Percentiles rank a stretch among this genome's conserved stretches.
Evolutionary conservation across 2,797 vertebrate species (phyloP).

Genomic region (Xerus rutilus): DNA sequence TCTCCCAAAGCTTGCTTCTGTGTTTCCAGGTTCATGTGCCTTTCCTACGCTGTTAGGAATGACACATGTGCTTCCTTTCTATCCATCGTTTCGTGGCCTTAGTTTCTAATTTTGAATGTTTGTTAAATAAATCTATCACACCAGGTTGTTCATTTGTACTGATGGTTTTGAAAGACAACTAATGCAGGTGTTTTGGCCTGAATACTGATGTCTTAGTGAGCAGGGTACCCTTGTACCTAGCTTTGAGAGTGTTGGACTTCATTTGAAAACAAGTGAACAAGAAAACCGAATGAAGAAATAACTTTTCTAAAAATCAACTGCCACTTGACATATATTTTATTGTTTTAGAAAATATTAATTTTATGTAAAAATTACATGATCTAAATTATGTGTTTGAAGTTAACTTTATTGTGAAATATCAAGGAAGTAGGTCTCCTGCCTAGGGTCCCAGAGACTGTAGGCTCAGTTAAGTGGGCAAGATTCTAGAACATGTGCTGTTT

Average conservation of each 20-base stretch:
- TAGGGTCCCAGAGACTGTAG: background rate
- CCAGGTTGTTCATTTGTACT: background rate
- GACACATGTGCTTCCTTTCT: constrained; percentile 7
- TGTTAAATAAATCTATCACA: constrained; percentile 15
- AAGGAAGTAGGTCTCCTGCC: background rate
- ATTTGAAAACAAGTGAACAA: background rate
- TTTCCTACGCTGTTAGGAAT: constrained; percentile 60
- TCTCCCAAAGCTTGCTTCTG: constrained; percentile 55
- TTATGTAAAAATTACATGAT: constrained; percentile 6
- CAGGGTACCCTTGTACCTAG: background rate
- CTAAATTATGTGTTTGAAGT: background rate
- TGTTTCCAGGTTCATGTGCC: constrained; percentile 39
- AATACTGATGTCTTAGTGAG: background rate
- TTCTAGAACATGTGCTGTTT: background rate
- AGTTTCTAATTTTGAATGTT: constrained; percentile 56
- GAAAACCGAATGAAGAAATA: background rate
- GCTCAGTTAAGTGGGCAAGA: background rate
- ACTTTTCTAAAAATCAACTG: background rate
- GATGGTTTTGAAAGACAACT: constrained; percentile 36
- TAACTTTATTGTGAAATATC: background rate
- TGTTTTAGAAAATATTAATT: constrained; percentile 49
- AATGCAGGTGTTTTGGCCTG: background rate
- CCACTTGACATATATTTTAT: background rate
- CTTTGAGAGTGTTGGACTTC: constrained; percentile 40
- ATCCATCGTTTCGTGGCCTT: constrained; percentile 35